Conservation (phyloP, 1,140 invertebrate genomes). For the Leptestheria dahalacensis region DNA sequence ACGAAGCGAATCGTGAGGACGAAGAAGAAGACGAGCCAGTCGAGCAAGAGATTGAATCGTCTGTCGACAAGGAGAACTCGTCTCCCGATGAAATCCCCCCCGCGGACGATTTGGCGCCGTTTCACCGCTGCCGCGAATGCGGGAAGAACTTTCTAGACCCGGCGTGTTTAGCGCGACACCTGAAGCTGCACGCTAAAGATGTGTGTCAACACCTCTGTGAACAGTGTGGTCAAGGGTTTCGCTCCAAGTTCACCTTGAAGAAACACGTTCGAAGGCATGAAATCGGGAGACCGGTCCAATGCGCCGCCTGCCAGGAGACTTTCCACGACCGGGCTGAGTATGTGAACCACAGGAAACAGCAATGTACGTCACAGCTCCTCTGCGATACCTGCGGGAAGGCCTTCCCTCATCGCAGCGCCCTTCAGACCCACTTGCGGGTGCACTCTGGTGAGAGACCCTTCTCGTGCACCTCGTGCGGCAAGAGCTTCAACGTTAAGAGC, state of each 20-base stretch:
- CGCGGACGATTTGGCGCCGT: neutral
- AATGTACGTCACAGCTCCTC: neutral
- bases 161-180: constrained; percentile 1
- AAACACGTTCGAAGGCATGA: neutral
- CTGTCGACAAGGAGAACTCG: neutral
- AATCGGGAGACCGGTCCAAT: neutral
- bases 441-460: constrained; percentile 16
- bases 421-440: constrained; percentile 8
- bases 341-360: neutral
- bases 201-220: neutral
- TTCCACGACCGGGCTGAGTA: neutral
- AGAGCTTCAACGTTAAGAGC: constrained; percentile 9
- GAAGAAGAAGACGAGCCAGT: constrained; percentile 6
- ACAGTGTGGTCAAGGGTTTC: neutral
- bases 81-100: neutral
- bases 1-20: neutral
- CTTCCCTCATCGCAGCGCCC: neutral
- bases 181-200: neutral
- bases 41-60: neutral
- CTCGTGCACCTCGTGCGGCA: constrained; percentile 6
- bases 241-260: neutral
- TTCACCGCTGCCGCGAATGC: constrained; percentile 10
- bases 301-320: neutral
- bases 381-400: constrained; percentile 15
- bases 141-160: constrained; percentile 3